Conservation (phyloP, 2,888 invertebrate species). For the Eilema griseolum region DNA sequence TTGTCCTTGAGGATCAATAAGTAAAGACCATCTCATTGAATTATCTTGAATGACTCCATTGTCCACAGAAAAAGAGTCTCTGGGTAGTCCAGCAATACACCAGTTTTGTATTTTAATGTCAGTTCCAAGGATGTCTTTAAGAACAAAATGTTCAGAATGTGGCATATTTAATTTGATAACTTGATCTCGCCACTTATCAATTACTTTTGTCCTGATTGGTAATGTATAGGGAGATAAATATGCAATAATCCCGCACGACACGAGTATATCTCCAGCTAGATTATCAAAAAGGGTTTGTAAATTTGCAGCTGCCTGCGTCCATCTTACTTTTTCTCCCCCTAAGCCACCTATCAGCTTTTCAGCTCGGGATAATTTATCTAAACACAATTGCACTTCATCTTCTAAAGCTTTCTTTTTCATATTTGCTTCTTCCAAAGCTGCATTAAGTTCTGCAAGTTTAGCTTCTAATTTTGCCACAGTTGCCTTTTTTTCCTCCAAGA, state of each 20-base stretch:
- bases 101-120: constrained; percentile 95
- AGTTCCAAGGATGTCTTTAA: constrained; percentile 92
- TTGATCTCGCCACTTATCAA: constrained; percentile 91
- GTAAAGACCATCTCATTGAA: constrained; percentile 92
- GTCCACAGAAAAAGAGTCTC: constrained; percentile 93
- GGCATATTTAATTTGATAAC: constrained; percentile 91
- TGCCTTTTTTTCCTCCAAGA: constrained; percentile 93
- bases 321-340: constrained; percentile 95
- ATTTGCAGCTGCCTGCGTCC: constrained; percentile 92
- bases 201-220: constrained; percentile 87
- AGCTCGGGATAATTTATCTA: constrained; percentile 94
- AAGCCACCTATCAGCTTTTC: constrained; percentile 95
- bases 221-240: constrained; percentile 95
- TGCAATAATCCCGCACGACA: constrained; percentile 95
- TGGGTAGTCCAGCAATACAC: constrained; percentile 93
- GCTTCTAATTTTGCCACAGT: constrained; percentile 92
- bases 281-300: constrained; percentile 92
- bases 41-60: constrained; percentile 94
- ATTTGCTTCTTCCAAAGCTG: constrained; percentile 89
- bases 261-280: constrained; percentile 95
- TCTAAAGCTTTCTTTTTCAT: constrained; percentile 90
- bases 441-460: constrained; percentile 90
- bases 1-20: constrained; percentile 95
- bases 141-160: constrained; percentile 90
- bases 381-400: constrained; percentile 92